These are phyloP conservation scores for Synanceia verrucosa DNA, from an alignment of 2,797 vertebrate species.

Conservation along the genomic window DNA sequence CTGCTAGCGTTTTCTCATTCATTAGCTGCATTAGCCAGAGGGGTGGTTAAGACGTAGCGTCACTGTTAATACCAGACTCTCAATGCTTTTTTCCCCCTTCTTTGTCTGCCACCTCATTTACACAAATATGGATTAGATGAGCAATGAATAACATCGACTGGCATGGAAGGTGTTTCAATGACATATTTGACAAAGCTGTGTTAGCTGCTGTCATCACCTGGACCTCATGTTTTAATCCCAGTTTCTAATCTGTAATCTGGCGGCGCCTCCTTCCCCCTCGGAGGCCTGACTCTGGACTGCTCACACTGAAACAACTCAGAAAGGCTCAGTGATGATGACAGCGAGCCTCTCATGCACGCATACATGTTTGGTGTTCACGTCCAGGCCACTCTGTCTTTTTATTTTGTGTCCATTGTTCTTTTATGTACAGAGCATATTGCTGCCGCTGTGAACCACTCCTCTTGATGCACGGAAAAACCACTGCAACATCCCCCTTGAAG, in stretches of 20 bases:
- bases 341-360: neutral
- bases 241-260: constrained; percentile 76
- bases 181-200: constrained; percentile 55
- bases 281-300: constrained; percentile 55
- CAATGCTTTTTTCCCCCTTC: constrained; percentile 18
- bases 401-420: constrained; percentile 62
- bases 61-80: constrained; percentile 59
- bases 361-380: constrained; percentile 3
- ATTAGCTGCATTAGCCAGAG: constrained; percentile 78
- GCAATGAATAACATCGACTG: constrained; percentile 54
- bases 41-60: constrained; percentile 69
- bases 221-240: constrained; percentile 62
- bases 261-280: constrained; percentile 43
- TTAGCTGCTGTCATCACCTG: constrained; percentile 47
- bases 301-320: constrained; percentile 10
- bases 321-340: constrained; percentile 34
- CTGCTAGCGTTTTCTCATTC: constrained; percentile 82
- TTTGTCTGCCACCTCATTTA: constrained; percentile 56
- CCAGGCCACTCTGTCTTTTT: constrained; percentile 13
- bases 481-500: constrained; percentile 69
- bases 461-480: constrained; percentile 59
- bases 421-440: constrained; percentile 66
- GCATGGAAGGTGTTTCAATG: constrained; percentile 35
- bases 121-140: constrained; percentile 69
- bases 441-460: constrained; percentile 57